Evolutionary conservation across 1,140 invertebrate species (phyloP), one percentile per base, ranked within the genome.

Genomic region (Drosophila tristis): DNA sequence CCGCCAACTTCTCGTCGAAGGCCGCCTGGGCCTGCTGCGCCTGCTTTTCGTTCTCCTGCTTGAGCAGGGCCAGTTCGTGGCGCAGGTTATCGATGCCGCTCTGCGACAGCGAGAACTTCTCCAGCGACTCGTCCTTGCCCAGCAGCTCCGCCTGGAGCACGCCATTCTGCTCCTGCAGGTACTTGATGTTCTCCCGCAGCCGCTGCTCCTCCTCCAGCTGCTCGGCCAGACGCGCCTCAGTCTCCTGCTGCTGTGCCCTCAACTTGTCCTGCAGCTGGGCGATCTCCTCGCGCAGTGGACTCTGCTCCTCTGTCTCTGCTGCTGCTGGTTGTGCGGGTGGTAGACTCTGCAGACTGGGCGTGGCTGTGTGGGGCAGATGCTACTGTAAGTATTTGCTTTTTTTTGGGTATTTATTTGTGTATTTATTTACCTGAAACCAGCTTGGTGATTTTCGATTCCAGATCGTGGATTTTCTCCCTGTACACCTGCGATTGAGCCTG

Each of bases 111-210:
- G 90, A 91, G 63, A 91, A 91, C 45, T 91, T 91, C 60, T 92
- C 81, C 45, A 89, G 60, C 25, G 82, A 80, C 58, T 91, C 82
- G 68, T 90, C 77, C 25, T 91, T 91, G 51, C 64, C 61, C 16
- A 91, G 43, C 23, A 91, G 56, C 44, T 91, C 90, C 0, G 76
- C 29, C 55, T 90, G 86, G 11, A 91, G 60, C 11, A 71, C 66
- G 2, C 81, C 82, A 56, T 90, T 92, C 58, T 92, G 68, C 0
- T 70, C 68, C 58, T 93, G 91, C 13, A 93, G 78, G n/a, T 93
- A 92, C 2, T 93, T 92, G 0, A 94, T 91, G 43, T 94, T 93
- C 8, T 93, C 89, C 4, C 74, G 64, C 23, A 92, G 54, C 0
- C 79, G 71, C 31, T 81, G 59, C 68, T 92, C 75, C 53, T 87